These are phyloP conservation scores for Platysteira castanea DNA, from an alignment of 2,113 vertebrate species.

Conservation along the genomic window DNA sequence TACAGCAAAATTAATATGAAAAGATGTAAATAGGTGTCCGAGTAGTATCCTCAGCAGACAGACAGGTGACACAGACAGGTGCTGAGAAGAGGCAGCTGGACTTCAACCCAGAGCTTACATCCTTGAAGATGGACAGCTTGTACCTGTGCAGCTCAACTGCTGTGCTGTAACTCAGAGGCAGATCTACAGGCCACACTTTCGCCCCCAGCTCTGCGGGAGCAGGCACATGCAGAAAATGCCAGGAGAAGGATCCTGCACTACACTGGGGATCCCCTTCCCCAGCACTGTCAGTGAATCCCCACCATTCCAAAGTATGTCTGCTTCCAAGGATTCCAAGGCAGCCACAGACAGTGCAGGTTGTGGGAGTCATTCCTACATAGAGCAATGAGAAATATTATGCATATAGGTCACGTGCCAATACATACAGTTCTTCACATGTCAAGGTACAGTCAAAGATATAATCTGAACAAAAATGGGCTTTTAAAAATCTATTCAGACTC, in stretches of 20 bases:
- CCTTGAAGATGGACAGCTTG: background rate
- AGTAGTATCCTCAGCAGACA: background rate
- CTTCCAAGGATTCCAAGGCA: background rate
- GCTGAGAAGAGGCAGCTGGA: background rate
- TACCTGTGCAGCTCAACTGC: background rate
- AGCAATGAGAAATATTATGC: background rate
- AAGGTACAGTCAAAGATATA: background rate
- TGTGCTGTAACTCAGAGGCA: background rate
- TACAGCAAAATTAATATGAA: background rate
- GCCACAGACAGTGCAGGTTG: background rate
- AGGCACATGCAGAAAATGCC: background rate
- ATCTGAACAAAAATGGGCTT: background rate
- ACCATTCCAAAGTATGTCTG: background rate
- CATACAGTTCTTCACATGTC: background rate
- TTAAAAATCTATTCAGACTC: background rate
- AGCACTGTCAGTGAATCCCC: background rate
- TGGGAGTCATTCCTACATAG: background rate
- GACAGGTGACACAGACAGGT: background rate
- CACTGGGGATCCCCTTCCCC: background rate
- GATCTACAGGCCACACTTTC: background rate
- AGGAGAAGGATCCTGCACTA: background rate
- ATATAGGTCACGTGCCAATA: background rate
- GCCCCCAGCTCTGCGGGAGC: background rate
- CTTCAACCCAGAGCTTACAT: background rate
- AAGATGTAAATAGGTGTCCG: background rate